phyloP scores from a whole-genome alignment of 2,888 invertebrate genomes.

The Macrophya alboannulata region DNA sequence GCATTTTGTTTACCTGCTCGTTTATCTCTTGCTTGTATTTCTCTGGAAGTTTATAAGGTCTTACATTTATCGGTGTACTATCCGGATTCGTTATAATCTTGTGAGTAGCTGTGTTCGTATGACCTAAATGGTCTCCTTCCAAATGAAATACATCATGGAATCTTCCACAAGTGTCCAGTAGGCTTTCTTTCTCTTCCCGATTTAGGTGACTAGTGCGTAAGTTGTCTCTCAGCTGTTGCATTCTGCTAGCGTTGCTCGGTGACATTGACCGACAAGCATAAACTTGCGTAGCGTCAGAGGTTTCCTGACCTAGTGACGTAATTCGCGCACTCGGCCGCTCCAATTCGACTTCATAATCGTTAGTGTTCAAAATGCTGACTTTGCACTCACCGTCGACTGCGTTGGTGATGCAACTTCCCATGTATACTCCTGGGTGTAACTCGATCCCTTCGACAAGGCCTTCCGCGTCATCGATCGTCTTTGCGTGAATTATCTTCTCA shows the following conservation, averaged over 20 bases:
- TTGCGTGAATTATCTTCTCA: not conserved
- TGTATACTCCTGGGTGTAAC: conserved; percentile 10
- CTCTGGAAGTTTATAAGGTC: not conserved
- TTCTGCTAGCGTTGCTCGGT: not conserved
- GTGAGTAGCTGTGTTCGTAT: not conserved
- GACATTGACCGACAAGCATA: not conserved
- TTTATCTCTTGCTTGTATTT: not conserved
- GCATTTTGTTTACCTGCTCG: not conserved
- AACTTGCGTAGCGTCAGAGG: not conserved
- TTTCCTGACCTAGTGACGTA: not conserved
- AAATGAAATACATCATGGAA: not conserved
- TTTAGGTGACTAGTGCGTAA: not conserved
- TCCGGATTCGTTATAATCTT: not conserved
- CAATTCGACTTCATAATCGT: not conserved
- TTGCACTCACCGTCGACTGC: conserved; percentile 15
- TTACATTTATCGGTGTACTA: not conserved
- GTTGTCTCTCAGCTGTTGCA: not conserved
- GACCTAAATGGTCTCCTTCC: not conserved
- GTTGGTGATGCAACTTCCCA: conserved; percentile 17
- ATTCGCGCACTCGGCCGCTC: not conserved
- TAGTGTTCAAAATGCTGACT: conserved; percentile 18
- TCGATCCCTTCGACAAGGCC: conserved; percentile 28
- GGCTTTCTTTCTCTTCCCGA: not conserved
- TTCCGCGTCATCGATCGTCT: not conserved
- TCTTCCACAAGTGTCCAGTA: not conserved